Base-by-base conservation (phyloP, 2,113 vertebrate species). In the Holacanthus passer region DNA sequence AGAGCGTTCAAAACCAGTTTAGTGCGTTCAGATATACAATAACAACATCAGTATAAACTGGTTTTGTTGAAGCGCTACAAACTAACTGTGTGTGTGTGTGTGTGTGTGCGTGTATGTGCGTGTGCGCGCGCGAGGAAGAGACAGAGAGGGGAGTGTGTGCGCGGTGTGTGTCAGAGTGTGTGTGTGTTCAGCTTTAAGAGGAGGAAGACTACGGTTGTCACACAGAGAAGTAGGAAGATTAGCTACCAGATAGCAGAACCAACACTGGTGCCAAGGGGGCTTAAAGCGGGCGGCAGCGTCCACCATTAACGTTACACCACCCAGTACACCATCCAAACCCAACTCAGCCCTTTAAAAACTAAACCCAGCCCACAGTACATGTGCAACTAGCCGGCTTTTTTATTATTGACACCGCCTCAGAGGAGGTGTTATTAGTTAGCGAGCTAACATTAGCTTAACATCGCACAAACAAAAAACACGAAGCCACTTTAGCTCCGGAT, bases 171-270 rank as follows among this genome's bases (percentile, higher is more conserved):
- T 79, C 67, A 65, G 74, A 75, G 73, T 53, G 71, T 68, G 88
- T 71, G 93, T 91, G 94, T 91, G 93, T 93, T 92, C 93, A 90
- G 95, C 95, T 96, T 94, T 96, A 94, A 95, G 94, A 94, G 86
- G 95, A 94, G 92, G 95, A 95, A 93, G 95, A 95, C 90, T 92
- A 92, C 80, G 93, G 91, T 92, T 92, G 91, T 90, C 89, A 92
- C 90, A 91, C 89, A 87, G 92, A 83, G 93, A 93, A 94, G 93
- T 94, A 93, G 92, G 93, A 94, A 94, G 91, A 93, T 94, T 93
- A 93, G 97, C 96, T 97, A 92, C 96, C 95, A 97, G 95, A 97
- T 89, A 92, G 90, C 92, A 93, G 90, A 91, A 94, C 89, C 92
- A 90, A 89, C 88, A 87, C 84, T 92, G 94, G 93, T 94, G 95